Percentiles rank a stretch among this genome's conserved stretches.
phyloP scores from a whole-genome alignment of 2,113 vertebrate species.

The Pogonocichla stellata region DNA sequence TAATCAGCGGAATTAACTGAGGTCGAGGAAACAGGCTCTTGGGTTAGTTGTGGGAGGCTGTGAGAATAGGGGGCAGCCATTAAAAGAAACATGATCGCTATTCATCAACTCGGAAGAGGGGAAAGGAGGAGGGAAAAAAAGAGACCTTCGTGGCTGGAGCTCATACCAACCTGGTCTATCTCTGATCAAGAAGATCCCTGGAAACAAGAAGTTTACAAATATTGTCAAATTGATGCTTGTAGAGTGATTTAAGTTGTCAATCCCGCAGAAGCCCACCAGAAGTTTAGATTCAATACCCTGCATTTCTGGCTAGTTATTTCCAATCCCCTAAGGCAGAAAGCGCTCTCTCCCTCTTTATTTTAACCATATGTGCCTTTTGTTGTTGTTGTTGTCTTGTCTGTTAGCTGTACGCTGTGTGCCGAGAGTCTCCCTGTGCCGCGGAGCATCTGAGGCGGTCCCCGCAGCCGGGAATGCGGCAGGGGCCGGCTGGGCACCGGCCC shows the following conservation, averaged over 20 bases:
- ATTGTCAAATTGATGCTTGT: slow-evolving; percentile 80
- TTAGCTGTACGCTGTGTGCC: not conserved
- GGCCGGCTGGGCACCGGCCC: not conserved
- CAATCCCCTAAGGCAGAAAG: slow-evolving; percentile 59
- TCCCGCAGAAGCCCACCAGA: slow-evolving; percentile 42
- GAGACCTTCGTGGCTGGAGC: slow-evolving; percentile 69
- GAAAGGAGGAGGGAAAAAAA: not conserved
- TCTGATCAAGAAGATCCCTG: slow-evolving; percentile 83
- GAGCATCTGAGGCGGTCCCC: not conserved
- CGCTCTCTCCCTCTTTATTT: slow-evolving; percentile 30
- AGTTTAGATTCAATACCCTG: not conserved
- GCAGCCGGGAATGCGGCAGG: not conserved
- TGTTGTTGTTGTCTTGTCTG: slow-evolving; percentile 69
- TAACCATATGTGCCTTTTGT: slow-evolving; percentile 66
- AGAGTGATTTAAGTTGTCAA: slow-evolving; percentile 70
- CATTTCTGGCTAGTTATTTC: slow-evolving; percentile 45
- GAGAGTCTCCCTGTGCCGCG: not conserved
- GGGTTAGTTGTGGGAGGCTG: slow-evolving; percentile 88
- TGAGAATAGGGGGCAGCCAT: slow-evolving; percentile 88
- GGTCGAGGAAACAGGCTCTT: slow-evolving; percentile 85
- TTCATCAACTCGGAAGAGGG: slow-evolving; percentile 80
- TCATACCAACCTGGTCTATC: slow-evolving; percentile 64
- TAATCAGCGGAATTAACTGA: slow-evolving; percentile 91
- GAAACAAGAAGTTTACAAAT: slow-evolving; percentile 89
- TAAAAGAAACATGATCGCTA: slow-evolving; percentile 88